Base-by-base conservation (phyloP, 2,113 vertebrate genomes). In the Drymodes brunneopygia region DNA sequence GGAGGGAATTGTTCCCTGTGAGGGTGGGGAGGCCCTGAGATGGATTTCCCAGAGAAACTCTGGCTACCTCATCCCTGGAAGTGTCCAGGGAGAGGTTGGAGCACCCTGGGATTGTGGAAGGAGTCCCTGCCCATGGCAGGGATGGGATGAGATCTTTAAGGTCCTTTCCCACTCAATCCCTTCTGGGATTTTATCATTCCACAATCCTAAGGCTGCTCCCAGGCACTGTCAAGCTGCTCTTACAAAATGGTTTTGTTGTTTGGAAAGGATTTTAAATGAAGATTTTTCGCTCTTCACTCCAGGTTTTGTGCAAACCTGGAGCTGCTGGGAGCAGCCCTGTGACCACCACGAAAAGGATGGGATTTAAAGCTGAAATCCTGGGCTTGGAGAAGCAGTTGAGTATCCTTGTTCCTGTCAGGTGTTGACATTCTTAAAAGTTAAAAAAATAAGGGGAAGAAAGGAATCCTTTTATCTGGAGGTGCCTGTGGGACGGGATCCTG, bases 371-470 rank as follows among this genome's bases (percentile, higher is more conserved):
- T 48, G 97, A 98, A 65, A 98, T 98, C 72, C 57, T 98, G 22
- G 95, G 97, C 23, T 44, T 98, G 82, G 66, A 97, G 47, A 81
- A 98, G 87, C 96, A 97, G 98, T 98, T 98, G 96, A 98, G 98
- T 98, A 31, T 80, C 27, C 5, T 11, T 9, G 28, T 56, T 58
- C 11, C 50, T 50, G 6, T 20, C 14, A 1, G 2, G 0, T 4
- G 5, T 12, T 75, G 48, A 11, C 4, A 2, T 36, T 71, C 16
- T 35, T 11, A 16, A 9, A 8, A 4, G 3, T n/a, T 21, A 9
- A 42, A 50, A 31, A 57, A 23, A 25, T 7, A 6, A 22, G 4
- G 15, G 14, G 12, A 25, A 21, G 15, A 31, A 33, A 33, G 12
- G 13, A 29, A 29, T 58, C 9, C 13, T n/a, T 62, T 44, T 11